Evolutionary conservation across 2,797 vertebrate species (phyloP).

Genomic region (Synanceia verrucosa): DNA sequence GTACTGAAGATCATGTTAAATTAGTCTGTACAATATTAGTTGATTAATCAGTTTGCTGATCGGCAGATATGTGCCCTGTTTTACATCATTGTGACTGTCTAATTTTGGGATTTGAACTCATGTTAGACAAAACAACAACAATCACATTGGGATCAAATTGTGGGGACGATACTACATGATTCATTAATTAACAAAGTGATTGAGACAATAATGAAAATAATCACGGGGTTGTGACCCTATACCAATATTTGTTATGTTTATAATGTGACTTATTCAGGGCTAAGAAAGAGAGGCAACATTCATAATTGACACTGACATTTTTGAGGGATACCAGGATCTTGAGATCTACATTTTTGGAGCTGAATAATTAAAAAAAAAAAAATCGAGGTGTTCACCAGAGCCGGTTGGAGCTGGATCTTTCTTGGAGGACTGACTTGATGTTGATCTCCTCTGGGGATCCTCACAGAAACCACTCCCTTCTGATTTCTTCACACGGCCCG

Average conservation of each 20-base stretch:
- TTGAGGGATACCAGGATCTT: background rate
- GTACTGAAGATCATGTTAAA: background rate
- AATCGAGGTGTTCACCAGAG: slow-evolving; percentile 62
- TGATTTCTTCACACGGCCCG: slow-evolving; percentile 86
- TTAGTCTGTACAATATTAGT: background rate
- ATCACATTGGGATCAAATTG: background rate
- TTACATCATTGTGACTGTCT: fast-evolving
- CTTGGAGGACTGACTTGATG: slow-evolving; percentile 70
- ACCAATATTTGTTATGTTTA: background rate
- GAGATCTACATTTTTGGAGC: background rate
- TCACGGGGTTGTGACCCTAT: no score
- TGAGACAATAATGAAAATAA: background rate
- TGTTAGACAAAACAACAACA: background rate
- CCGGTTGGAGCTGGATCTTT: slow-evolving; percentile 79
- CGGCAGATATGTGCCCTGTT: background rate
- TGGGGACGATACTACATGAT: background rate
- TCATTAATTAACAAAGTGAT: background rate
- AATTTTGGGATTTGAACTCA: background rate
- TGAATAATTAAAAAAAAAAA: slow-evolving; percentile 6
- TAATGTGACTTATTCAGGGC: background rate
- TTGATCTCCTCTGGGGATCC: slow-evolving; percentile 85
- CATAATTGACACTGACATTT: background rate
- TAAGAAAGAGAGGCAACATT: background rate
- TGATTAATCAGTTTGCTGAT: background rate
- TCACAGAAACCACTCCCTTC: slow-evolving; percentile 81